These are phyloP conservation scores for Phalacrocorax pelagicus DNA, from an alignment of 2,113 vertebrate genomes.

Conservation along the genomic window DNA sequence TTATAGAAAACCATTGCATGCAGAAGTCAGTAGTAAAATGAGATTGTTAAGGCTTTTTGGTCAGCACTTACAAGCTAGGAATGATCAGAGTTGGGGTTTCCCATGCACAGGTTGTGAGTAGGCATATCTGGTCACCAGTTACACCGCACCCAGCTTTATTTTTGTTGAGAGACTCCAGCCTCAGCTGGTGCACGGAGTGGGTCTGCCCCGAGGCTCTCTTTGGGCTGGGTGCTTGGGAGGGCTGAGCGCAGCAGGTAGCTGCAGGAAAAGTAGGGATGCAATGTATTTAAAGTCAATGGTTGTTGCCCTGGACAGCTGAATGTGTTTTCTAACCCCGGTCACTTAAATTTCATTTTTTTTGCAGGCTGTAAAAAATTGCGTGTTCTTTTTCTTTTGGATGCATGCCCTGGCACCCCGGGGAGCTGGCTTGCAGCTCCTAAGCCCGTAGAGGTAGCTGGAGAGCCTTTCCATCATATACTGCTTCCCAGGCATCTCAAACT, in stretches of 20 bases:
- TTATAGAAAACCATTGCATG: not conserved
- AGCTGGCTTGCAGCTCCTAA: not conserved
- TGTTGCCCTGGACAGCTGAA: not conserved
- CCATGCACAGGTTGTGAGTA: fast-evolving
- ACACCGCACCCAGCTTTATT: fast-evolving
- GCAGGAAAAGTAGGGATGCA: not conserved
- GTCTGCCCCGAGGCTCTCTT: not conserved
- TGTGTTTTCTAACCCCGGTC: not conserved
- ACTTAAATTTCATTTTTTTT: not conserved
- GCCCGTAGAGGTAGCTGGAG: not conserved
- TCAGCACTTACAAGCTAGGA: fast-evolving
- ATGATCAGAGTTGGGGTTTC: not conserved
- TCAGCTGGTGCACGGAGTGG: fast-evolving
- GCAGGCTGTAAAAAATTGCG: not conserved
- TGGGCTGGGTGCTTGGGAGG: not conserved
- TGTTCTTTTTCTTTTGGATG: not conserved
- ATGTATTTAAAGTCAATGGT: not conserved
- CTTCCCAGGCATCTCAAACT: not conserved
- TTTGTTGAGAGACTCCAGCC: not conserved
- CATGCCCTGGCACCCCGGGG: not conserved
- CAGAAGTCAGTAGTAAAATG: not conserved
- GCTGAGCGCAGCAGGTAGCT: not conserved
- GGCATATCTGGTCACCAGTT: not conserved
- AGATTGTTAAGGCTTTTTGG: not conserved
- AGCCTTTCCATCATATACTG: not conserved